phyloP scores from a whole-genome alignment of 2,797 vertebrate genomes.

The Decapterus maruadsi region DNA sequence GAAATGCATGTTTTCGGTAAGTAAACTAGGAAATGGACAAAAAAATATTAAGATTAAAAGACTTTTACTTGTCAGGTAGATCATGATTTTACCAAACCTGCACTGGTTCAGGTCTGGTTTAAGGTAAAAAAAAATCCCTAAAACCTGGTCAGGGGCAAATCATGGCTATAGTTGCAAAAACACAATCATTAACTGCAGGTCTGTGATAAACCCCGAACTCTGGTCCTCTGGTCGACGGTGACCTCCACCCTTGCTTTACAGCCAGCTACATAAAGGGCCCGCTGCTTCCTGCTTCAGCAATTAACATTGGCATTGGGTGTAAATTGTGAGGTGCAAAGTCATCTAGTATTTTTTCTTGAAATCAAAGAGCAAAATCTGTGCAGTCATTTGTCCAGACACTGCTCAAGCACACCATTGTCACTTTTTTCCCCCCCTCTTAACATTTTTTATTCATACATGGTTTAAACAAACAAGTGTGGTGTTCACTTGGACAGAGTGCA shows the following conservation, averaged over 20 bases:
- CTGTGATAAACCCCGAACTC: background rate
- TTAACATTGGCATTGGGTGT: background rate
- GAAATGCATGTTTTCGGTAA: background rate
- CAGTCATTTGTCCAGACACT: background rate
- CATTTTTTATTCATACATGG: background rate
- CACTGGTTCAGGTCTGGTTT: background rate
- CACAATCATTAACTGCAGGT: background rate
- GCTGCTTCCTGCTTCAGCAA: background rate
- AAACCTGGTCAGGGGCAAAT: background rate
- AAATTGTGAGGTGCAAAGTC: background rate
- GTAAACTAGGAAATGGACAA: too few species aligned
- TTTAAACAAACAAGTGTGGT: background rate
- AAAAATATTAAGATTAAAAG: too few species aligned
- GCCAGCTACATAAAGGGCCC: background rate
- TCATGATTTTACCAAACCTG: too few species aligned
- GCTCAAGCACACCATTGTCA: background rate
- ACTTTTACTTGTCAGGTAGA: too few species aligned
- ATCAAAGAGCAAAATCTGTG: background rate
- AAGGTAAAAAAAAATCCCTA: too few species aligned
- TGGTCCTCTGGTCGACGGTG: background rate
- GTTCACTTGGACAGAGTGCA: background rate
- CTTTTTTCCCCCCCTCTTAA: background rate
- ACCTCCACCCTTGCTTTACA: background rate
- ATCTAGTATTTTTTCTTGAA: background rate
- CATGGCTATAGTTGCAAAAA: background rate